A percentile compares a stretch with the other conserved stretches of the same genome.
These are phyloP conservation scores for Tribolium madens DNA, from an alignment of 1,140 invertebrate species.

Conservation along the genomic window DNA sequence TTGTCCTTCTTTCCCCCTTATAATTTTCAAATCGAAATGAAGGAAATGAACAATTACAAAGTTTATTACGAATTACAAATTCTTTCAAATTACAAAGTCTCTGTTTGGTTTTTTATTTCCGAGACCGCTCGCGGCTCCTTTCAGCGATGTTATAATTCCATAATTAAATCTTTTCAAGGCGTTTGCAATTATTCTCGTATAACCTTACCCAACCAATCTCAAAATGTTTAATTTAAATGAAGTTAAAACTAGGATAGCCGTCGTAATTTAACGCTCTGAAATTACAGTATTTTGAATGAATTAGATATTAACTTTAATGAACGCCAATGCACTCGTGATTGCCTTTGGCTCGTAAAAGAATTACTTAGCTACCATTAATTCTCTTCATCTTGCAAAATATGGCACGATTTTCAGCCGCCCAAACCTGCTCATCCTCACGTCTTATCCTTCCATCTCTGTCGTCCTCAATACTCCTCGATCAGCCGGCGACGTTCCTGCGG, in stretches of 20 bases:
- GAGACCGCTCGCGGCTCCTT: neutral
- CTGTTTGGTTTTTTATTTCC: neutral
- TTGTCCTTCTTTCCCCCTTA: neutral
- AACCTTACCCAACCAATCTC: slow-evolving; percentile 3
- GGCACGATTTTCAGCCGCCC: slow-evolving; percentile 45
- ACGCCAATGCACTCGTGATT: slow-evolving; percentile 50
- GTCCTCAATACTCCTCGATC: neutral
- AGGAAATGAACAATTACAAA: slow-evolving; percentile 20
- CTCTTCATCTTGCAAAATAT: slow-evolving; percentile 52
- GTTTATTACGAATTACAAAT: slow-evolving; percentile 6
- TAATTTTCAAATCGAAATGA: neutral
- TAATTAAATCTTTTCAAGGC: slow-evolving; percentile 22
- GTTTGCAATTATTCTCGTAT: neutral
- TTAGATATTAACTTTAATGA: slow-evolving; percentile 55
- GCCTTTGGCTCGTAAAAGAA: slow-evolving; percentile 50
- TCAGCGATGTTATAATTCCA: slow-evolving; percentile 15
- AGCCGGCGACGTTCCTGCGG: neutral
- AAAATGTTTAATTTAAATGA: slow-evolving; percentile 36
- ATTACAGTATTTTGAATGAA: slow-evolving; percentile 55
- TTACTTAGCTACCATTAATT: slow-evolving; percentile 55
- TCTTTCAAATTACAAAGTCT: neutral
- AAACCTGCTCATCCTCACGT: neutral
- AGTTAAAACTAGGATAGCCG: slow-evolving; percentile 30
- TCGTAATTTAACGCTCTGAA: slow-evolving; percentile 46
- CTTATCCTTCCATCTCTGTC: neutral